A percentile compares a stretch with the other conserved stretches of the same genome.
phyloP scores from a whole-genome alignment of 2,113 vertebrate genomes.

The Setophaga kirtlandii region DNA sequence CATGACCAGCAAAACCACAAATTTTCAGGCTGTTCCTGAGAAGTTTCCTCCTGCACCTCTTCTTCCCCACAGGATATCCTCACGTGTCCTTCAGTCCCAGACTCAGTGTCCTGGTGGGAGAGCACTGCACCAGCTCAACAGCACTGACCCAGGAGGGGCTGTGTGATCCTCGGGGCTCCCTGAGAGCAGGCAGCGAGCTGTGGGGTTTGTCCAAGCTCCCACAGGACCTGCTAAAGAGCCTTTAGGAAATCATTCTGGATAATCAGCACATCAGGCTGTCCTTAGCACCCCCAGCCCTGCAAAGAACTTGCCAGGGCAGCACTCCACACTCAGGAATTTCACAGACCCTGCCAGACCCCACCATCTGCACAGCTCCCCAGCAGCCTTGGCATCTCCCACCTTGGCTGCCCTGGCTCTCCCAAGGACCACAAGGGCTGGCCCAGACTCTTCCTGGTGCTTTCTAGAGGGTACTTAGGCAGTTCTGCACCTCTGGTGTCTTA shows the following conservation, averaged over 20 bases:
- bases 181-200: not conserved
- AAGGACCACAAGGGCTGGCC: not conserved
- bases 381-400: not conserved
- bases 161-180: accelerated
- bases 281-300: not conserved
- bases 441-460: not conserved
- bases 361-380: accelerated
- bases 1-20: not conserved
- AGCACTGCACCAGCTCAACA: not conserved
- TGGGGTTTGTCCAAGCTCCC: not conserved
- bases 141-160: not conserved
- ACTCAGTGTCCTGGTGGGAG: not conserved
- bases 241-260: accelerated
- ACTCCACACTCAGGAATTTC: not conserved
- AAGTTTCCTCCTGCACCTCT: not conserved
- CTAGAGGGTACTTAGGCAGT: not conserved
- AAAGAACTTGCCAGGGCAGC: not conserved
- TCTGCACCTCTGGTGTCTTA: not conserved
- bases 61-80: too few relatives aligned
- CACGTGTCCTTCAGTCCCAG: not conserved
- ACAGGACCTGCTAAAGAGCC: not conserved
- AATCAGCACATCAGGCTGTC: accelerated
- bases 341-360: not conserved
- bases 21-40: not conserved
- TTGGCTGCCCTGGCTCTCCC: not conserved